A percentile compares a stretch with the other conserved stretches of the same genome.
phyloP scores from a whole-genome alignment of 1,140 invertebrate species.

The Hydropsyche tenuis region DNA sequence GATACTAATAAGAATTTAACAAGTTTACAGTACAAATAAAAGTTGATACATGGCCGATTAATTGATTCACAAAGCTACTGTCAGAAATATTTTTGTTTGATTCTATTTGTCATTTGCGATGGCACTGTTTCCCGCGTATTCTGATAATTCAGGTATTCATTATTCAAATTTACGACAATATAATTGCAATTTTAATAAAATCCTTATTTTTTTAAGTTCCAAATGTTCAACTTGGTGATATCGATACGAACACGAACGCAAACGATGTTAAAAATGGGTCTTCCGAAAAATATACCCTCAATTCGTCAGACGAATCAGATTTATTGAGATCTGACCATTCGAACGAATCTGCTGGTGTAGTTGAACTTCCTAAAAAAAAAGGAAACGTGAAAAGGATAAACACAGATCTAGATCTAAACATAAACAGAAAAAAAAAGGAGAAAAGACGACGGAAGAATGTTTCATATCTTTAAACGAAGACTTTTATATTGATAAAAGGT shows the following conservation, averaged over 20 bases:
- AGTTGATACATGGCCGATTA: too few species aligned
- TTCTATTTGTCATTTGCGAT: too few species aligned
- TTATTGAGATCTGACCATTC: conserved; percentile 33
- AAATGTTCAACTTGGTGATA: too few species aligned
- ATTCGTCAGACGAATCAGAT: conserved; percentile 16
- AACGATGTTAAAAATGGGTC: neutral
- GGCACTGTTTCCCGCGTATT: neutral
- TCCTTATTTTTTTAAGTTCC: too few species aligned
- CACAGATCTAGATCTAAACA: conserved; percentile 8
- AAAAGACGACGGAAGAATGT: conserved; percentile 19
- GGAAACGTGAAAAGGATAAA: conserved; percentile 9
- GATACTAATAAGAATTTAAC: too few species aligned
- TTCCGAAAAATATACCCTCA: neutral
- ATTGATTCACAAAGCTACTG: too few species aligned
- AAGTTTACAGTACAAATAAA: too few species aligned
- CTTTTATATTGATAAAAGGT: conserved; percentile 43
- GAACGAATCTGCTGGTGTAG: neutral
- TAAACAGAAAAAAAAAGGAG: neutral
- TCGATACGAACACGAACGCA: too few species aligned
- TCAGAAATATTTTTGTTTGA: too few species aligned
- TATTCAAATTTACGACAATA: too few species aligned
- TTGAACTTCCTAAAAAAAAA: neutral
- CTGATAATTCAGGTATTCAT: neutral
- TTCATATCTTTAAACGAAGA: conserved; percentile 23
- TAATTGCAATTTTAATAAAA: too few species aligned